Evolutionary conservation across 2,888 invertebrate genomes (phyloP), one percentile per base, ranked within the genome.

Genomic region (Zygaena filipendulae): DNA sequence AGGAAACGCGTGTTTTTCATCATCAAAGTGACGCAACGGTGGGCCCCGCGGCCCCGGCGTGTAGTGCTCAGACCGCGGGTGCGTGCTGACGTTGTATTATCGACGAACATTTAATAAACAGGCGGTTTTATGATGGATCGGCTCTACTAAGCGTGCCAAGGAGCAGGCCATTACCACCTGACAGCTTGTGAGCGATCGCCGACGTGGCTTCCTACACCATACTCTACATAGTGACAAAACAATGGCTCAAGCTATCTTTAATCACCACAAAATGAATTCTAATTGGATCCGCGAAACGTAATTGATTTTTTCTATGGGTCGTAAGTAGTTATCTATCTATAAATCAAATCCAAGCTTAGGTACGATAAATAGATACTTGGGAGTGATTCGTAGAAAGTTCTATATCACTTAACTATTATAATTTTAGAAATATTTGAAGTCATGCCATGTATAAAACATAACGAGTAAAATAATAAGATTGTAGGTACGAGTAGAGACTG

Each of bases 161-260:
- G 55, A 52, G 50, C 43, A 49, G 52, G 52, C 59, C 62, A 68
- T 75, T 74, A 69, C 57, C 63, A 57, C 54, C 56, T 75, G 77
- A 74, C 77, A 75, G 67, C 47, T 49, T 40, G 54, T 77, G 77
- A 77, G 53, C 64, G 77, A 77, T 77, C 54, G 63, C 50, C 46
- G 45, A 38, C 47, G 45, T 34, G 39, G 53, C 56, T 59, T 60
- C 66, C 63, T 58, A 56, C 56, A 54, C 53, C 54, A 52, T 49
- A 52, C 52, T 52, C 52, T 52, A 56, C 45, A 62, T 67, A 67
- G 64, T 67, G 60, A 58, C 61, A 48, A 66, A 69, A 79, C 77
- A 79, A 79, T 79, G 61, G 64, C 45, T 45, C 48, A 48, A 52
- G 52, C 55, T 77, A 77, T 79, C 77, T 77, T 53, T 55, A 61